Conservation (phyloP, 2,113 vertebrate genomes). For the Crypturellus undulatus region DNA sequence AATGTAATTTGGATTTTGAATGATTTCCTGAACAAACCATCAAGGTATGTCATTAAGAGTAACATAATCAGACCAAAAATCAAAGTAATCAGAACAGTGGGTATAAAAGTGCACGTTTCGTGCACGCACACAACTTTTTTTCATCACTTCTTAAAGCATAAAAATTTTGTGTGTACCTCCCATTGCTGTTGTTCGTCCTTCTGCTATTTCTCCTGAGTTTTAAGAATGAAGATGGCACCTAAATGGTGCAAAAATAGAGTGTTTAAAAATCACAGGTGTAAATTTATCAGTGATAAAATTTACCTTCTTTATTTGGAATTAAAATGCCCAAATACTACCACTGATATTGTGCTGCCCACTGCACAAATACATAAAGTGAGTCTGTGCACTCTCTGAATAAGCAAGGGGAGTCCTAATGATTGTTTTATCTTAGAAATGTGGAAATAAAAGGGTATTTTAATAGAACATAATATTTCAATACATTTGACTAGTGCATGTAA, state of each 20-base stretch:
- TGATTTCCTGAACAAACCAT: background rate
- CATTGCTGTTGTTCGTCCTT: background rate
- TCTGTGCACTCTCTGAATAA: background rate
- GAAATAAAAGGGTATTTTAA: background rate
- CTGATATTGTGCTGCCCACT: background rate
- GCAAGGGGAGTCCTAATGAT: background rate
- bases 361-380: background rate
- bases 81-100: background rate
- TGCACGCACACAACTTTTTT: background rate
- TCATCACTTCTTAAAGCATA: background rate
- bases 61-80: background rate
- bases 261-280: background rate
- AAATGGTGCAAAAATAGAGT: background rate
- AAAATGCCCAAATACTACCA: background rate
- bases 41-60: background rate
- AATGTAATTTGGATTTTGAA: background rate
- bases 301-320: background rate
- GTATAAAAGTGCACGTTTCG: background rate
- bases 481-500: background rate
- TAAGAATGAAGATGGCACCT: background rate
- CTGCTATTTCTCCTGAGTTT: background rate
- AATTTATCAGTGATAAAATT: background rate
- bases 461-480: background rate
- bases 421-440: background rate
- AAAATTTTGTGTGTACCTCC: background rate